Base-by-base conservation (phyloP, 2,797 vertebrate genomes). In the Podarcis siculus region DNA sequence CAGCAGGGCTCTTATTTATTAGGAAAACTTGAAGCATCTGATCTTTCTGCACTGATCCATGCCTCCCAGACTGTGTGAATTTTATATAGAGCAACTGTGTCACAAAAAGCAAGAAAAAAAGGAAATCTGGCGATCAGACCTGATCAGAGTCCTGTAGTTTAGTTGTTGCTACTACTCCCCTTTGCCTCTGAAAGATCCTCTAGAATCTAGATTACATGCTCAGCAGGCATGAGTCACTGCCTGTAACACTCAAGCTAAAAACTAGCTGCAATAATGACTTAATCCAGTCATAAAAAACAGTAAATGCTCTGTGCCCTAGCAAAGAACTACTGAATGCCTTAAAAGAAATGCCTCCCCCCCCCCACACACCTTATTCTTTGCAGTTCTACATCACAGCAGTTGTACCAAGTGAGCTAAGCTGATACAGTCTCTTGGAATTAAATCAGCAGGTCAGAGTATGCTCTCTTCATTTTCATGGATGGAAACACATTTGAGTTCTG, bases 401-500 rank as follows among this genome's bases (percentile, higher is more conserved):
- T 94, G 90, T 93, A 94, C 92, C 86, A 87, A 93, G 85, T 82
- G 90, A 92, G 93, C 91, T 88, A 95, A 55, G 90, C 69, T 78
- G 92, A 93, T 55, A 15, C 13, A 55, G 91, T 86, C 80, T 92
- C 87, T 93, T 85, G 87, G 87, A 95, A 90, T 86, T 88, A 95
- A 93, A 92, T 95, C 93, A 95, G 90, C 95, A 95, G 94, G 93
- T 95, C 93, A 95, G 92, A 92, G 86, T 89, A 95, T 88, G 84
- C 75, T 71, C 61, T 91, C 88, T 79, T 94, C 93, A 83, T 94
- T 93, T 89, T 86, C 90, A 93, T 94, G 91, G 86, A 93, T 89
- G 90, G 79, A 88, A 72, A 87, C 92, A 92, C 83, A 86, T 64
- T 19, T 91, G 92, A 94, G 86, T 84, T 91, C 82, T 91, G 58